A percentile compares a stretch with the other conserved stretches of the same genome.
phyloP scores from a whole-genome alignment of 2,113 vertebrate species.

The Silurus asotus region DNA sequence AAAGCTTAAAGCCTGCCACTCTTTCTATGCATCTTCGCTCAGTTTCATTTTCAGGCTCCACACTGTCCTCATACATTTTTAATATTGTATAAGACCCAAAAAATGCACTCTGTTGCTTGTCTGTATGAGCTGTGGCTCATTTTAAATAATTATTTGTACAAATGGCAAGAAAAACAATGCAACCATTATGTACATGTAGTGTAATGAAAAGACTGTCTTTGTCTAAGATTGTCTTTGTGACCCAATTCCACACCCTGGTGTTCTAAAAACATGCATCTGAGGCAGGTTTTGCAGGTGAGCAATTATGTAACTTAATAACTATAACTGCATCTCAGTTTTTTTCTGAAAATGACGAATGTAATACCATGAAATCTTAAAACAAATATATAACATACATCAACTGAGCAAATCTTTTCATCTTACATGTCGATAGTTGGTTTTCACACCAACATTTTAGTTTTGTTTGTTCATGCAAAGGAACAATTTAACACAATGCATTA shows the following conservation, averaged over 20 bases:
- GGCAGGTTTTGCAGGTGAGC: not conserved
- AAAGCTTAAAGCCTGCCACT: conserved; percentile 1
- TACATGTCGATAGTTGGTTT: not conserved
- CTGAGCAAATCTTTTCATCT: not conserved
- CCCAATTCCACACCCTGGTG: not conserved
- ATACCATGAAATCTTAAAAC: not conserved
- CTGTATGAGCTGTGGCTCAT: not conserved
- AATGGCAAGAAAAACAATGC: not conserved
- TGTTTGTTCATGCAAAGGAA: not conserved
- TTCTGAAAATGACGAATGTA: not conserved
- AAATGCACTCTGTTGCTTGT: not conserved
- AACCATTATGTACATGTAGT: not conserved
- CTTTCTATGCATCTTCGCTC: not conserved
- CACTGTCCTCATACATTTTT: not conserved
- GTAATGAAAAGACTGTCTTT: not conserved
- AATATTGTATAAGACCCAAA: not conserved
- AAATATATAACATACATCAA: not conserved
- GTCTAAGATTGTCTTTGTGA: not conserved
- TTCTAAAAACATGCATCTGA: not conserved
- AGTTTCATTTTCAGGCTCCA: too few species aligned
- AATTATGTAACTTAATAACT: not conserved
- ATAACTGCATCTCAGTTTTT: not conserved
- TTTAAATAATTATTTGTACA: not conserved
- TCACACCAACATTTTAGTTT: not conserved
- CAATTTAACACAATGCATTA: not conserved